Base-by-base conservation (phyloP, 2,888 invertebrate genomes). In the Rugalucina vietnamica region DNA sequence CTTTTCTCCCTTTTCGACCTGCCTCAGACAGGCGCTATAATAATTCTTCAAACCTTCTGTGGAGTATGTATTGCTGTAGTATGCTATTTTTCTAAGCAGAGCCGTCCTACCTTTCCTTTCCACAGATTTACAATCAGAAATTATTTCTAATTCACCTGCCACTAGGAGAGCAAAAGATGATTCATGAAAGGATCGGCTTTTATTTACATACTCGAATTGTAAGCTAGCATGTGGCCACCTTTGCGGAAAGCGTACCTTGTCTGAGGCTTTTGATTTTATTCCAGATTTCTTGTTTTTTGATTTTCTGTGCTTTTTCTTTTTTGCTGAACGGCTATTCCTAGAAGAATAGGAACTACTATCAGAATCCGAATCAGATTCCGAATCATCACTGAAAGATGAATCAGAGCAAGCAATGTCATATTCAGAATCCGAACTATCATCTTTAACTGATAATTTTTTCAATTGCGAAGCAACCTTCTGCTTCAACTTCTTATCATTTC, bases 141-240 rank as follows among this genome's bases (percentile, higher is more conserved):
- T 12, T 12, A 54, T 54, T 21, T 54, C 54, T 21, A 54, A 24
- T n/a, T 54, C 54, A 5, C 54, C 54, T 54, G 54, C 54, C 24
- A 54, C 54, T 4, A 54, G 24, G 4, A 54, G 8, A 12, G 8
- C 5, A 12, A 54, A 54, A 21, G 8, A 5, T n/a, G 24, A 21
- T n/a, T 54, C 21, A n/a, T 10, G 14, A 54, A 54, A 54, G 8
- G 54, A 10, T 4, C 14, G n/a, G 24, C 24, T 5, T 21, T 21
- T 60, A 60, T 60, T 60, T 3, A 29, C 60, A 60, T 60, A 60
- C 29, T 60, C 60, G 29, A 29, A 60, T 60, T 60, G 60, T 60
- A 60, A 29, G 29, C 29, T 10, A 18, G 60, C 60, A 5, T 60
- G 60, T 60, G 60, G 29, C 60, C 60, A 60, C 21, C 29, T 60